phyloP scores from a whole-genome alignment of 2,888 invertebrate genomes.

The Dusona sp. region DNA sequence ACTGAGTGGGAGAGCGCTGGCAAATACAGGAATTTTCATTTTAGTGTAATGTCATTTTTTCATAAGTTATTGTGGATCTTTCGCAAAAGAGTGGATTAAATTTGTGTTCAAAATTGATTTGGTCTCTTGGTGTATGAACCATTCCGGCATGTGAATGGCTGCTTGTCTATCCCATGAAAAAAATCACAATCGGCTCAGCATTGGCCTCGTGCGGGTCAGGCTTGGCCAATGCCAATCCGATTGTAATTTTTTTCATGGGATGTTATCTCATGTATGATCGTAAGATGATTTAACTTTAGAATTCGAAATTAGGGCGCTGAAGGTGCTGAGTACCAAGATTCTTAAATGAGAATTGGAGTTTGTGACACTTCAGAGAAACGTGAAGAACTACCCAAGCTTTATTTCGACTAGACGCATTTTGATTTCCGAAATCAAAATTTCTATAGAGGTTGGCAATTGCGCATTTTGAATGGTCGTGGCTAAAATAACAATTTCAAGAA shows the following conservation, averaged over 20 bases:
- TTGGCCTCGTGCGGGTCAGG: too few relatives aligned
- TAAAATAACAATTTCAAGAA: too few relatives aligned
- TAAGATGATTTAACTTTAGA: background rate
- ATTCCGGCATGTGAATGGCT: background rate
- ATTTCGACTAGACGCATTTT: too few relatives aligned
- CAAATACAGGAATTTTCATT: background rate
- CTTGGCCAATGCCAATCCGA: too few relatives aligned
- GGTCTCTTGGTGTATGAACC: background rate
- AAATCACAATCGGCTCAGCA: too few relatives aligned
- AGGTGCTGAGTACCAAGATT: background rate
- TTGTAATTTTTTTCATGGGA: too few relatives aligned
- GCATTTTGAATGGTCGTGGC: too few relatives aligned
- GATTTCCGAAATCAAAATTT: too few relatives aligned
- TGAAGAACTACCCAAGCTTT: background rate
- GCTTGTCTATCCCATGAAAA: too few relatives aligned
- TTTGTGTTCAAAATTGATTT: background rate
- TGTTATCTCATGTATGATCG: background rate
- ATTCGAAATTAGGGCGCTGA: background rate
- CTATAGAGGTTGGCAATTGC: too few relatives aligned
- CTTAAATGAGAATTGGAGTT: background rate
- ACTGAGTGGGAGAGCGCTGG: conserved; percentile 18
- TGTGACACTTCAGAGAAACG: background rate
- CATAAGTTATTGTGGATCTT: background rate
- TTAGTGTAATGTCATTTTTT: background rate
- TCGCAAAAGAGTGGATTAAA: background rate